These are phyloP conservation scores for Macroramphosus scolopax DNA, from an alignment of 2,797 vertebrate species.

Conservation along the genomic window DNA sequence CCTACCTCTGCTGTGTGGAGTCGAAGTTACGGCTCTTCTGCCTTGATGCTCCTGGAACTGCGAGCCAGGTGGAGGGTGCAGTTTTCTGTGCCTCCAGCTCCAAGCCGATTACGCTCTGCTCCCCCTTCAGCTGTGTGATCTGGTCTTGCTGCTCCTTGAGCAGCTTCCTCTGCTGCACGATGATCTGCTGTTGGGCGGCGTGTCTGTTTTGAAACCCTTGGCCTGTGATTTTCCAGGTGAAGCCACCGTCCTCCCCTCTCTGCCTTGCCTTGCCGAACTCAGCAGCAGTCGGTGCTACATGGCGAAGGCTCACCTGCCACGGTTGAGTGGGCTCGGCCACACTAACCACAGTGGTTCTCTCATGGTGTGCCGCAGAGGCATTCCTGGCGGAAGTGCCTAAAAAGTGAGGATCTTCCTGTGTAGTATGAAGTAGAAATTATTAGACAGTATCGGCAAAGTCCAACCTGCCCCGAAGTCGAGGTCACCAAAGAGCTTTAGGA, in stretches of 20 bases:
- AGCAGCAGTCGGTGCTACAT: constrained; percentile 48
- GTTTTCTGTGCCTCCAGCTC: constrained; percentile 65
- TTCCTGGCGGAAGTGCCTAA: constrained; percentile 9
- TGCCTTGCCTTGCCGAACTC: constrained; percentile 54
- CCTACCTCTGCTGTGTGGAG: constrained; percentile 47
- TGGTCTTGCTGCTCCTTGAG: constrained; percentile 85
- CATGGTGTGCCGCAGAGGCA: constrained; percentile 19
- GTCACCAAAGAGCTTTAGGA: background rate
- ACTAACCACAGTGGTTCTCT: constrained; percentile 1
- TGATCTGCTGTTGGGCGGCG: constrained; percentile 81
- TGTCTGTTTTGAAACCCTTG: constrained; percentile 74
- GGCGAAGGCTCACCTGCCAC: constrained; percentile 75
- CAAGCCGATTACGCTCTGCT: constrained; percentile 71
- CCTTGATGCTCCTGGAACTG: constrained; percentile 7
- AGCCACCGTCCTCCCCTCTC: constrained; percentile 6
- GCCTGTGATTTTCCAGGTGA: background rate
- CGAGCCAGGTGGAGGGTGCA: constrained; percentile 7
- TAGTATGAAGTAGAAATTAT: constrained; percentile 9
- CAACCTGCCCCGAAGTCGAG: too few species aligned
- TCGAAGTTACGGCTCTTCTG: constrained; percentile 13
- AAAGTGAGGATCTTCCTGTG: constrained; percentile 22
- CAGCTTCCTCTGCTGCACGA: constrained; percentile 83
- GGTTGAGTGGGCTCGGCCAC: constrained; percentile 51
- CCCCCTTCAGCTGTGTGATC: constrained; percentile 80
- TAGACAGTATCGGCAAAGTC: too few species aligned